Conservation (phyloP, 2,797 vertebrate genomes). For the Sebastes jordani region DNA sequence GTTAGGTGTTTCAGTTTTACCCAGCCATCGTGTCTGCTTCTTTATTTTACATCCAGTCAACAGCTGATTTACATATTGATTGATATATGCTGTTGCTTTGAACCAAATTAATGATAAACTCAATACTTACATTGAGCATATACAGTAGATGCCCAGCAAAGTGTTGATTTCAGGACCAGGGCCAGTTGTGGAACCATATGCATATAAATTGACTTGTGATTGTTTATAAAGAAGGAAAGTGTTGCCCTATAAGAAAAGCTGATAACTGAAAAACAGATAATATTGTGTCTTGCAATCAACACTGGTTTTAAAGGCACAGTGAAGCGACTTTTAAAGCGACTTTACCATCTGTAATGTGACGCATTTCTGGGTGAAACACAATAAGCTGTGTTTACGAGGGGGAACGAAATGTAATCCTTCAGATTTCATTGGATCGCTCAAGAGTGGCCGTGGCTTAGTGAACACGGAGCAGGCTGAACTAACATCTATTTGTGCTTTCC, state of each 20-base stretch:
- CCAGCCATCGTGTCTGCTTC: background rate
- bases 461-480: background rate
- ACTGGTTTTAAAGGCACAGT: background rate
- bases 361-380: background rate
- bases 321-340: background rate
- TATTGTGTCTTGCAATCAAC: background rate
- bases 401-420: background rate
- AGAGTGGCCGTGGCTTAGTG: too few species aligned
- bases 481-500: background rate
- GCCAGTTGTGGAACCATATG: background rate
- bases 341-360: background rate
- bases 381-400: background rate
- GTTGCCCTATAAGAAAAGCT: background rate
- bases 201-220: background rate
- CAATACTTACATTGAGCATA: background rate
- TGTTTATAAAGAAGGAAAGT: background rate
- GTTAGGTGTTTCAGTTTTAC: background rate
- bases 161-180: background rate
- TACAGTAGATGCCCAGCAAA: background rate
- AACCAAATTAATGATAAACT: background rate
- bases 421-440: background rate
- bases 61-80: background rate
- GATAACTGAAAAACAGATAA: background rate
- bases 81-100: background rate
- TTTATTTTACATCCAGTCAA: background rate